These are phyloP conservation scores for Andinoacara biseriatus DNA, from an alignment of 2,113 vertebrate genomes.

Conservation along the genomic window DNA sequence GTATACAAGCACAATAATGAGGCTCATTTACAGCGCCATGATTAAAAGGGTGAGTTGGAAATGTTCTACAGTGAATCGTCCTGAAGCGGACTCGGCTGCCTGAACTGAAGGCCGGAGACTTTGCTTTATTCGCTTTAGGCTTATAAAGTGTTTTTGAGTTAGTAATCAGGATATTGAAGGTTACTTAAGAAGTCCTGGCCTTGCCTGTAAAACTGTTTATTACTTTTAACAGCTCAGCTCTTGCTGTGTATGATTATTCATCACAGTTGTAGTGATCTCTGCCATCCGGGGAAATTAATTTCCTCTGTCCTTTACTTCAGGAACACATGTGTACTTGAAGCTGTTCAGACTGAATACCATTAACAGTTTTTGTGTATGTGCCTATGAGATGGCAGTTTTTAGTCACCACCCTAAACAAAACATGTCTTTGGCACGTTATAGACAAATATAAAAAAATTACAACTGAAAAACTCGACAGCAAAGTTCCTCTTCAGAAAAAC, in stretches of 20 bases:
- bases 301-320: neutral
- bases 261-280: slow-evolving; percentile 5
- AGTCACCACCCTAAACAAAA: neutral
- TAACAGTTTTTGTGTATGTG: neutral
- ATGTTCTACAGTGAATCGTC: neutral
- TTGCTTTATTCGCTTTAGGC: neutral
- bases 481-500: neutral
- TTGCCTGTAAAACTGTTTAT: neutral
- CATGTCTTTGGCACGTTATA: neutral
- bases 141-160: neutral
- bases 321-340: neutral
- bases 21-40: neutral
- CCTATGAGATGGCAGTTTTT: neutral
- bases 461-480: neutral
- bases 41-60: neutral
- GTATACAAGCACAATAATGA: slow-evolving; percentile 3
- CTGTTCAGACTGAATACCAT: neutral
- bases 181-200: neutral
- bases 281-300: neutral
- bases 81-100: neutral
- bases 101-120: neutral
- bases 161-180: slow-evolving; percentile 8
- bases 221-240: neutral
- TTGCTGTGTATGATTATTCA: neutral
- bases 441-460: neutral